Evolutionary conservation across 2,888 invertebrate genomes (phyloP).

Genomic region (Mythimna impura): DNA sequence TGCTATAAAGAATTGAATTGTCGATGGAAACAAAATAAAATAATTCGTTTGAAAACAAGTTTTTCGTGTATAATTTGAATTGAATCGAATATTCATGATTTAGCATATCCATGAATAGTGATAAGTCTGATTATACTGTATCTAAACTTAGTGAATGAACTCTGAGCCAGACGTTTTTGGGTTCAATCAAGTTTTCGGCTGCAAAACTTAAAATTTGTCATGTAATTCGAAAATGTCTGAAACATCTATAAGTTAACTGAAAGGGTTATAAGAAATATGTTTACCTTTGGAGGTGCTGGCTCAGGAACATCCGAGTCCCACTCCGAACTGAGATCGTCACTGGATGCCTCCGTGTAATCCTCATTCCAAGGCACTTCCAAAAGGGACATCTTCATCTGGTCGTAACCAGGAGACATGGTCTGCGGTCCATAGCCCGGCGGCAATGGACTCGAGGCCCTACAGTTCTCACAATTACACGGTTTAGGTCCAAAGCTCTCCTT

Average conservation of each 20-base stretch:
- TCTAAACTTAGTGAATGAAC: constrained; percentile 26
- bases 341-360: constrained; percentile 97
- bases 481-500: constrained; percentile 81
- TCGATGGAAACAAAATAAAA: constrained; percentile 14
- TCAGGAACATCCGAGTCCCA: constrained; percentile 96
- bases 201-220: not conserved
- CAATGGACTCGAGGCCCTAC: constrained; percentile 89
- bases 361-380: constrained; percentile 94
- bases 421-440: constrained; percentile 86
- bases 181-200: constrained; percentile 11
- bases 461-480: constrained; percentile 87
- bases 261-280: constrained; percentile 69
- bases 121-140: not conserved
- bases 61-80: constrained; percentile 10
- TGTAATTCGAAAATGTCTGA: not conserved
- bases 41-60: constrained; percentile 2
- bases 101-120: constrained; percentile 6
- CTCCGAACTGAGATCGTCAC: constrained; percentile 97
- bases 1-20: constrained; percentile 13
- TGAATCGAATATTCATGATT: constrained; percentile 17
- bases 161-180: constrained; percentile 2
- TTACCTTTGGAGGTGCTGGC: constrained; percentile 83
- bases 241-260: not conserved
- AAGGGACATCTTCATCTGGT: constrained; percentile 94
- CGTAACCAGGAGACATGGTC: constrained; percentile 92